Conservation (phyloP, 2,113 vertebrate genomes). For the Oreotrochilus melanogaster region DNA sequence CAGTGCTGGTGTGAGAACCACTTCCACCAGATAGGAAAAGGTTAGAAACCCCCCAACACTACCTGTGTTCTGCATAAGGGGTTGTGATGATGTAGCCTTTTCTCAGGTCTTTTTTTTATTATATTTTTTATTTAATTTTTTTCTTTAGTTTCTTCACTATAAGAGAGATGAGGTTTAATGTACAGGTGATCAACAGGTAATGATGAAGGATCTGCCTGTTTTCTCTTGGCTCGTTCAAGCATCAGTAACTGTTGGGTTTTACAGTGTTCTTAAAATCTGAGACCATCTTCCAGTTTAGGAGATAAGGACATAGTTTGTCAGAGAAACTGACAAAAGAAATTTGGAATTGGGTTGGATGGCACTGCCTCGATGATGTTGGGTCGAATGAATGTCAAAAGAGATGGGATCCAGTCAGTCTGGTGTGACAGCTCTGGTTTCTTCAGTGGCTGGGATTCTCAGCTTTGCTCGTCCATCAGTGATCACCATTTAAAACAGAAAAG, state of each 20-base stretch:
- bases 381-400: not conserved
- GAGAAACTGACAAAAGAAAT: not conserved
- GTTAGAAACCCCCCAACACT: too few relatives aligned
- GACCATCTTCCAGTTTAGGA: fast-evolving
- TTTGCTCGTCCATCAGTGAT: fast-evolving
- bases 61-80: not conserved
- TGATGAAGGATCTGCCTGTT: fast-evolving
- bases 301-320: not conserved
- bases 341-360: fast-evolving
- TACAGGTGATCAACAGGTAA: fast-evolving
- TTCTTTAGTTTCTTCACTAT: fast-evolving
- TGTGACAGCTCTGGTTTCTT: not conserved
- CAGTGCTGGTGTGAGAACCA: fast-evolving
- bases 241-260: not conserved
- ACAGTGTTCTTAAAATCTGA: not conserved
- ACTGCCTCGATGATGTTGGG: too few relatives aligned
- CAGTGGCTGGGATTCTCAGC: not conserved
- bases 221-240: not conserved
- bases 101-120: too few relatives aligned
- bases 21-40: fast-evolving
- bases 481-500: not conserved
- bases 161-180: fast-evolving
- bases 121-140: too few relatives aligned
- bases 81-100: not conserved
- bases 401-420: not conserved